Percentiles rank a stretch among this genome's conserved stretches.
Conservation (phyloP, 2,797 vertebrate genomes). For the Manis pentadactyla region DNA sequence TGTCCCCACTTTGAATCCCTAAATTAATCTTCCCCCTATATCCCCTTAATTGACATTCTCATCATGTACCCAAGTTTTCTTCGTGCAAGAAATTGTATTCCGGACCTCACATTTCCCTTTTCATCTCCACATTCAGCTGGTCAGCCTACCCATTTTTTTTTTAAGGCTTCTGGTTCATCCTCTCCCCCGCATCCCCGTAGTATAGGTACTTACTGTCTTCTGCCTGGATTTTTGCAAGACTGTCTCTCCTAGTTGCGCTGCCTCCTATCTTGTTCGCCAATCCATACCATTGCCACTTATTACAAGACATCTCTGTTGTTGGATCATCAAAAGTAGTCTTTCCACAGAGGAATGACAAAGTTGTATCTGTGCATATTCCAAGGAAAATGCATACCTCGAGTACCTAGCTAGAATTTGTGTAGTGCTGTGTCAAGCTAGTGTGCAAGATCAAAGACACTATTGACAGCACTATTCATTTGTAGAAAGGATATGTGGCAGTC, state of each 20-base stretch:
- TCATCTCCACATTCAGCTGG: neutral
- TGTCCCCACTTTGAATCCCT: neutral
- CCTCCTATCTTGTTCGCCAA: neutral
- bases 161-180: neutral
- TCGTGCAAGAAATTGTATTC: neutral
- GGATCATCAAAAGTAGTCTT: neutral
- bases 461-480: neutral
- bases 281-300: neutral
- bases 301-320: neutral
- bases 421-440: neutral
- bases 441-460: neutral
- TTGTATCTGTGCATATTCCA: neutral
- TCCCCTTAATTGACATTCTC: neutral
- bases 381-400: neutral
- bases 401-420: neutral
- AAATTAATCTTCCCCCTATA: neutral
- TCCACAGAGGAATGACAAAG: neutral
- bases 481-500: neutral
- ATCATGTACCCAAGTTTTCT: neutral
- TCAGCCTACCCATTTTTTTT: neutral
- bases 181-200: neutral
- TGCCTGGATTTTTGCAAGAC: neutral
- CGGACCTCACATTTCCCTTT: neutral
- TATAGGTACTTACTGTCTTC: neutral
- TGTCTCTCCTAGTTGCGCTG: neutral